These are phyloP conservation scores for Semnornis frantzii DNA, from an alignment of 2,113 vertebrate genomes.

Conservation along the genomic window DNA sequence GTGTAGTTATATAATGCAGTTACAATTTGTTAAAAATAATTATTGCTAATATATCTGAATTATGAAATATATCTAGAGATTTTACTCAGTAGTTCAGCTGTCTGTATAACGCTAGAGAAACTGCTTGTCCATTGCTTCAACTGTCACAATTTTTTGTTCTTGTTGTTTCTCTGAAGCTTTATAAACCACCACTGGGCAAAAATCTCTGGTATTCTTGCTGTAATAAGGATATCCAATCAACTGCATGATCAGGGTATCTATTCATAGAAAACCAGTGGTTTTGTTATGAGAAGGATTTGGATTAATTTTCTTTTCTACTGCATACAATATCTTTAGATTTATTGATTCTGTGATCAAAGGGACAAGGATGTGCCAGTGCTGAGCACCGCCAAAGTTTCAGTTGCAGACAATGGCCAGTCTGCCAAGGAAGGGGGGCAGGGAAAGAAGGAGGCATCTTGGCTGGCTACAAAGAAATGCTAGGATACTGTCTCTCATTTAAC, in stretches of 20 bases:
- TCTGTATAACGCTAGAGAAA: not conserved
- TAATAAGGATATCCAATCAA: not conserved
- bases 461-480: not conserved
- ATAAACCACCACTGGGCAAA: not conserved
- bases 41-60: not conserved
- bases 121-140: not conserved
- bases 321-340: not conserved
- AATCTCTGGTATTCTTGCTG: not conserved
- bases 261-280: not conserved
- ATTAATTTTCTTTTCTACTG: not conserved
- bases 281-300: not conserved
- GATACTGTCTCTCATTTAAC: not conserved
- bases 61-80: not conserved
- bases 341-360: not conserved
- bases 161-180: not conserved
- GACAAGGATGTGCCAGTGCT: not conserved
- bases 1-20: not conserved
- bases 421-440: not conserved
- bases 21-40: constrained; percentile 16
- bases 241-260: not conserved
- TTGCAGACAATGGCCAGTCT: not conserved
- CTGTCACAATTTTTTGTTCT: not conserved
- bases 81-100: constrained; percentile 2
- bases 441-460: not conserved
- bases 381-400: not conserved